These are phyloP conservation scores for Drosophila setosimentum DNA, from an alignment of 2,888 invertebrate genomes.

Conservation along the genomic window DNA sequence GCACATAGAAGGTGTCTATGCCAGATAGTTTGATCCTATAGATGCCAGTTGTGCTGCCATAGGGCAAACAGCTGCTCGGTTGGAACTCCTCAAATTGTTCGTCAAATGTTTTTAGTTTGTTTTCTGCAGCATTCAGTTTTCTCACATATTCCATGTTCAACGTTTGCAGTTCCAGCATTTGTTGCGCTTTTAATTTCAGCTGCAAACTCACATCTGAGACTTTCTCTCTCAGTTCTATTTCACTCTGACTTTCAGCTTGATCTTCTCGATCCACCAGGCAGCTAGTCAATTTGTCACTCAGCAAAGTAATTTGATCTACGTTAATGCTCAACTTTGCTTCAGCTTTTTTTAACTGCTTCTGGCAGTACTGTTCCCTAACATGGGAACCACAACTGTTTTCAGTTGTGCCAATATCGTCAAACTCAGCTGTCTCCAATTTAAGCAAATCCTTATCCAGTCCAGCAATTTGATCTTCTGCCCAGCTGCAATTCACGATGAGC, in stretches of 20 bases:
- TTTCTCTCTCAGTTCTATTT: not conserved
- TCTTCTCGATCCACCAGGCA: not conserved
- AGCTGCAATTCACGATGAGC: not conserved
- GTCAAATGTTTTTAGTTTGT: slow-evolving; percentile 6
- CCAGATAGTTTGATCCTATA: slow-evolving; percentile 18
- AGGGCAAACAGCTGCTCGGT: slow-evolving; percentile 32
- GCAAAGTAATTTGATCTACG: not conserved
- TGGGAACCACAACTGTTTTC: not conserved
- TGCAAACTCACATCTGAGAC: not conserved
- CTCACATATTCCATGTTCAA: not conserved
- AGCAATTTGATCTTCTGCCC: not conserved
- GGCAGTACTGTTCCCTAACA: slow-evolving; percentile 6
- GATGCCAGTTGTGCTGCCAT: slow-evolving; percentile 33
- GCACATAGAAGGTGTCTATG: slow-evolving; percentile 86
- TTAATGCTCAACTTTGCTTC: not conserved
- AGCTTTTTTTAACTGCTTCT: not conserved
- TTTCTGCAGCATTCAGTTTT: not conserved
- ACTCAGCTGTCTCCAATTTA: not conserved
- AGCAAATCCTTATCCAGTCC: not conserved
- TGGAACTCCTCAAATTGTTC: slow-evolving; percentile 14
- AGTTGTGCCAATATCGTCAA: too few relatives aligned
- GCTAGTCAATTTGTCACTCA: slow-evolving; percentile 4
- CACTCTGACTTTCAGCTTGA: not conserved
- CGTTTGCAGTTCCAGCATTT: not conserved
- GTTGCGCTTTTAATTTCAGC: not conserved